Evolutionary conservation across 2,797 vertebrate species (phyloP), one percentile per base, ranked within the genome.

Genomic region (Garrulus glandarius): DNA sequence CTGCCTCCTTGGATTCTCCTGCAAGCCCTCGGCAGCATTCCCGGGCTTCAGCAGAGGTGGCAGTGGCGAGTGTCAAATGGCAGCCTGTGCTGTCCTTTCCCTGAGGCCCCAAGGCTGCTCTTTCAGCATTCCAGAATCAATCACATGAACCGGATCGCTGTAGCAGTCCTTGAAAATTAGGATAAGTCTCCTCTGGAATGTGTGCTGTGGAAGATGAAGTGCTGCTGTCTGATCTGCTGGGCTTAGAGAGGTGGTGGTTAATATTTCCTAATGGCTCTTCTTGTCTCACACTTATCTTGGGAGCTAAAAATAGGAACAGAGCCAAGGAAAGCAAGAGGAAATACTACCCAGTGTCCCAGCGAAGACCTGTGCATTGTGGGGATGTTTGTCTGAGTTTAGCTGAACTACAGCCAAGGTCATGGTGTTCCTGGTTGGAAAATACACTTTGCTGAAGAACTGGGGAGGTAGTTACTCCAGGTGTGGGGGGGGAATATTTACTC

Each of bases 291-390:
- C 84, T 93, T 89, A 50, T 84, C 49, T 91, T 36, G 53, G 65
- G 65, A 93, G 82, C 82, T 95, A 88, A 92, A 95, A 87, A 83
- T 87, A 85, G 84, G 57, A 92, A 29, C 36, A 69, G 69, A 91
- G 82, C 76, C 76, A 78, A 86, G 84, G 69, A 87, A 87, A 83
- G 75, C n/a, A 47, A 64, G 36, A 89, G 59, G 90, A 79, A 74
- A 82, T 83, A 56, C 44, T 75, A 24, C 43, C n/a, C 29, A 20
- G 24, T 52, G 60, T 89, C 57, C 67, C 63, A 72, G 70, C 0
- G 0, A 88, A 79, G 91, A 76, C 49, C 53, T 91, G 71, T 60
- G 60, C 34, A 7, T 75, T 89, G 34, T 39, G 74, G 71, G 60
- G 52, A 14, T 69, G 68, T 88, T 87, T 96, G n/a, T 87, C 24